Conservation (phyloP, 2,888 invertebrate species). For the Encarsia formosa region DNA sequence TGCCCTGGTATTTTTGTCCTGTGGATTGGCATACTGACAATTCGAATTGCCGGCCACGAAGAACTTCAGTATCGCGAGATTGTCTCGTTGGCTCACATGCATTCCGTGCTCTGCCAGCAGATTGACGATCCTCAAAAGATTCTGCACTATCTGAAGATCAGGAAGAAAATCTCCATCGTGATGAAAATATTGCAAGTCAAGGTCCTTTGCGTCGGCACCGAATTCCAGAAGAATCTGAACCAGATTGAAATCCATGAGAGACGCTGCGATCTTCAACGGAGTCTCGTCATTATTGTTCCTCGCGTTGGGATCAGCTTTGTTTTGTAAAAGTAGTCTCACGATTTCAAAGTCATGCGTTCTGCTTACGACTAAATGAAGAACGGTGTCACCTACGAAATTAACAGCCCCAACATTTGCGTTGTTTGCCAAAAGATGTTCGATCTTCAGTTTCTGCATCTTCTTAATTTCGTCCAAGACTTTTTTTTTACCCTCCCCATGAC, state of each 20-base stretch:
- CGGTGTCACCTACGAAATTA: not conserved
- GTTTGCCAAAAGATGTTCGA: not conserved
- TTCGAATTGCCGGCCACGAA: not conserved
- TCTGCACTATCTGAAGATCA: not conserved
- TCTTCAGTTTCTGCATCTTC: not conserved
- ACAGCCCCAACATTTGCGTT: not conserved
- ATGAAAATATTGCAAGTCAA: not conserved
- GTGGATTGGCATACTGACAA: not conserved
- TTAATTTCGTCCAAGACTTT: not conserved
- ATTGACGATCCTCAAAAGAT: not conserved
- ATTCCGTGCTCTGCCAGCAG: not conserved
- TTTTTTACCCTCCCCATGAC: not conserved
- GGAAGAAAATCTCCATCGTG: not conserved
- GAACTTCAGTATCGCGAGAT: not conserved
- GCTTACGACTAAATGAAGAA: not conserved
- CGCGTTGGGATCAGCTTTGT: conserved; percentile 14
- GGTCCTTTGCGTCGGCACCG: not conserved
- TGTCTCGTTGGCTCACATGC: not conserved
- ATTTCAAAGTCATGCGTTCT: not conserved
- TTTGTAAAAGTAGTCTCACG: conserved; percentile 9
- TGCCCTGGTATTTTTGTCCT: not conserved
- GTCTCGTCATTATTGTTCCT: conserved; percentile 4
- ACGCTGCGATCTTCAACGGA: conserved; percentile 1
- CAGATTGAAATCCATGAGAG: not conserved
- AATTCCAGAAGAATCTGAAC: not conserved